Evolutionary conservation across 1,140 invertebrate species (phyloP).

Genomic region (Vollenhovia emeryi): DNA sequence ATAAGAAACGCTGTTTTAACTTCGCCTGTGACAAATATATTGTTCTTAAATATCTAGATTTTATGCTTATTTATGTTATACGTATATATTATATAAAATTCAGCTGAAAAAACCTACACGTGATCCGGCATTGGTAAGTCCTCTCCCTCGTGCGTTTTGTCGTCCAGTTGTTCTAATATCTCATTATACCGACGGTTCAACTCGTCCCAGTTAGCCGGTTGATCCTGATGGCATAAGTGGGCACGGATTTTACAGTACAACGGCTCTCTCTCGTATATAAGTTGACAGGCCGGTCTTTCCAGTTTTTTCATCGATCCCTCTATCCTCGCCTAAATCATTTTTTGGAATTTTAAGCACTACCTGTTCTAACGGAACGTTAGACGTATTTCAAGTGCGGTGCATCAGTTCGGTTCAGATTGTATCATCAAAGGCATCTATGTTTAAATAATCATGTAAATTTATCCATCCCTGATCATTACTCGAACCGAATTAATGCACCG

Average conservation of each 20-base stretch:
- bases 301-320: constrained; percentile 81
- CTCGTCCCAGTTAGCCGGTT: constrained; percentile 81
- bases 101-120: constrained; percentile 78
- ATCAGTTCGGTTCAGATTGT: too few relatives aligned
- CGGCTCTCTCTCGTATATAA: constrained; percentile 83
- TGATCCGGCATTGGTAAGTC: constrained; percentile 82
- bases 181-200: constrained; percentile 81
- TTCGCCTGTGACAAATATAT: background rate
- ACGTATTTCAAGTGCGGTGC: too few relatives aligned
- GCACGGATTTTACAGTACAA: constrained; percentile 84
- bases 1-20: background rate
- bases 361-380: background rate
- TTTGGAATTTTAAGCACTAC: background rate
- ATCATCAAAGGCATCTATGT: too few relatives aligned
- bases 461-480: too few relatives aligned
- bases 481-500: too few relatives aligned
- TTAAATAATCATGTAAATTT: too few relatives aligned
- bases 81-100: too few relatives aligned
- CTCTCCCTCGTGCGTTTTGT: constrained; percentile 61
- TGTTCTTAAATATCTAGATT: background rate
- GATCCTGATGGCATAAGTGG: constrained; percentile 82
- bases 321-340: constrained; percentile 79
- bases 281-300: constrained; percentile 72
- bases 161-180: constrained; percentile 71
- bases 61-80: background rate